A percentile compares a stretch with the other conserved stretches of the same genome.
phyloP scores from a whole-genome alignment of 1,140 invertebrate genomes.

The Heliconius melpomene region DNA sequence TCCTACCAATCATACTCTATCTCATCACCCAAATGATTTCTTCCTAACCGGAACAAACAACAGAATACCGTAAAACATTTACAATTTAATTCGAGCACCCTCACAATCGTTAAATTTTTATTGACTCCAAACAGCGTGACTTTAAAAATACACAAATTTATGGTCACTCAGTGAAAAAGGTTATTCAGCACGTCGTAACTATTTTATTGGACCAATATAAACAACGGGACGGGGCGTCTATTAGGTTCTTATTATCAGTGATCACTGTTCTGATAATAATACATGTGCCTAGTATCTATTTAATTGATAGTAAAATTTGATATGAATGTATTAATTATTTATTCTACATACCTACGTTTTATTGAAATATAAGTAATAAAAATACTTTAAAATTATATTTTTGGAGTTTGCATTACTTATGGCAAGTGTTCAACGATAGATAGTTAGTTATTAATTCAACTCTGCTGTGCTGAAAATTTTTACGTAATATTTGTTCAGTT shows the following conservation, averaged over 20 bases:
- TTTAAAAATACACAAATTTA: constrained; percentile 81
- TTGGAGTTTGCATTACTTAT: too few relatives aligned
- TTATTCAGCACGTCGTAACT: constrained; percentile 80
- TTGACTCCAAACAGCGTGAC: constrained; percentile 76
- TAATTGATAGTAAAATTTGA: too few relatives aligned
- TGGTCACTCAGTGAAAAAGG: constrained; percentile 77
- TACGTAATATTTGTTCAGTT: too few relatives aligned
- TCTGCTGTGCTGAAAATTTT: too few relatives aligned
- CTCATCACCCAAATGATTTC: constrained; percentile 8
- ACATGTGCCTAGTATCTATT: background rate
- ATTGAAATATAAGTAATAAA: background rate
- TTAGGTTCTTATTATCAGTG: constrained; percentile 37
- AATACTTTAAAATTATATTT: too few relatives aligned
- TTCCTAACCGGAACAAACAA: constrained; percentile 41
- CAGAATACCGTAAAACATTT: constrained; percentile 58
- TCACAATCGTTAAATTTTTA: constrained; percentile 79
- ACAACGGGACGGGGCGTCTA: constrained; percentile 69
- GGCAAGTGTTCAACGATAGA: too few relatives aligned
- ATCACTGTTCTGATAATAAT: background rate
- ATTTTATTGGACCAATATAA: constrained; percentile 78
- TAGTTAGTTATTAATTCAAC: too few relatives aligned
- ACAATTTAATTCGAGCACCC: constrained; percentile 74
- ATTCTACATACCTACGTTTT: background rate
- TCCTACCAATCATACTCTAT: background rate
- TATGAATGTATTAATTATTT: background rate